Conservation (phyloP, 1,140 invertebrate species). For the honey bee (Apis mellifera) region DNA sequence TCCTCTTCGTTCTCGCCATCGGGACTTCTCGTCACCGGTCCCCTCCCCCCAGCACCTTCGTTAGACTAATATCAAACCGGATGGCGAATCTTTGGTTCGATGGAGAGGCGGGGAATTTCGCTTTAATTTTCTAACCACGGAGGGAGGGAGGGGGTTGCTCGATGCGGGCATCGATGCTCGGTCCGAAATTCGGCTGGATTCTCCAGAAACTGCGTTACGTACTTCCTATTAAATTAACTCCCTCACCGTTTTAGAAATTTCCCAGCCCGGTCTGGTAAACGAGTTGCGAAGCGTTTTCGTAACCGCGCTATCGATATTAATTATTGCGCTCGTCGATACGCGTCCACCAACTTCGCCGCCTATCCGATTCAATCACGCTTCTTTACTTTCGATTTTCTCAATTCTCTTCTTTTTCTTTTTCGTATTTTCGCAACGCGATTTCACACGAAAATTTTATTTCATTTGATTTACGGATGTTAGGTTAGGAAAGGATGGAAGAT, state of each 20-base stretch:
- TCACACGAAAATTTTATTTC: neutral
- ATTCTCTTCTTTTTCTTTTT: neutral
- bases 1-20: neutral
- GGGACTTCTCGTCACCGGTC: slow-evolving; percentile 11
- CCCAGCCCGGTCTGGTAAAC: neutral
- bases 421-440: too few species aligned
- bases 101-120: slow-evolving; percentile 30
- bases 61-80: slow-evolving; percentile 36
- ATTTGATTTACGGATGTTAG: too few species aligned
- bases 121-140: slow-evolving; percentile 49
- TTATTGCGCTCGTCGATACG: too few species aligned
- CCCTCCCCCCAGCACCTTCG: slow-evolving; percentile 22
- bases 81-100: slow-evolving; percentile 30
- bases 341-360: neutral
- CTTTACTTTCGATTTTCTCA: too few species aligned
- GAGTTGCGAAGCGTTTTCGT: neutral
- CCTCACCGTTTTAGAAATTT: slow-evolving; percentile 1
- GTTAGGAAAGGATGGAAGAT: too few species aligned
- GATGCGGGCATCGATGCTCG: slow-evolving; percentile 18
- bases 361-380: neutral
- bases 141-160: neutral
- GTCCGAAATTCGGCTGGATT: neutral
- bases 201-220: slow-evolving; percentile 34
- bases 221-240: slow-evolving; percentile 35
- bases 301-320: neutral